phyloP scores from a whole-genome alignment of 2,113 vertebrate genomes.

The Raja brachyura region DNA sequence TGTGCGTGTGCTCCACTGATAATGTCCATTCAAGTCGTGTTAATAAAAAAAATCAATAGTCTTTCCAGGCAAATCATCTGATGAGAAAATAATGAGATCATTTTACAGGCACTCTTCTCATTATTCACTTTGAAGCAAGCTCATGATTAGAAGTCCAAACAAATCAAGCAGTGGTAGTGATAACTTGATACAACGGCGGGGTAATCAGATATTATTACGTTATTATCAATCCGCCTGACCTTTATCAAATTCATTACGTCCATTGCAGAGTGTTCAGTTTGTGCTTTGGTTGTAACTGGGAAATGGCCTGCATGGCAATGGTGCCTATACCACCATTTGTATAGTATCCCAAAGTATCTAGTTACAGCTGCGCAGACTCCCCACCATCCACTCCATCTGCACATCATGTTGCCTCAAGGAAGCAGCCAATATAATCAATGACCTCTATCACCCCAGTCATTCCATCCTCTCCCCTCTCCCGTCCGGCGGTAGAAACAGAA shows the following conservation, averaged over 20 bases:
- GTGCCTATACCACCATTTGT: too few species aligned
- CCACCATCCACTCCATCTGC: too few species aligned
- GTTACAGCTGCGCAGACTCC: too few species aligned
- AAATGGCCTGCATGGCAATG: too few species aligned
- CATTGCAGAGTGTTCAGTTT: neutral
- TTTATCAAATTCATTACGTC: neutral
- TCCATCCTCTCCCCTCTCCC: too few species aligned
- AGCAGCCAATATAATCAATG: too few species aligned
- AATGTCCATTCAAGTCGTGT: neutral
- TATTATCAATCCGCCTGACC: neutral
- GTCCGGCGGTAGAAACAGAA: too few species aligned
- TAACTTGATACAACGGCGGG: neutral
- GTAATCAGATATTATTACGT: constrained; percentile 17
- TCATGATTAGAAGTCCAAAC: neutral
- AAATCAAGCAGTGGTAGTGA: neutral
- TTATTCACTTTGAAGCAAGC: neutral
- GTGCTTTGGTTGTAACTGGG: neutral
- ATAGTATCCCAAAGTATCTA: too few species aligned
- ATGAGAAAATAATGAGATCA: constrained; percentile 23
- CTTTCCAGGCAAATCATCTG: neutral
- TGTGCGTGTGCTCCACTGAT: neutral
- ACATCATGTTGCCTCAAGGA: too few species aligned
- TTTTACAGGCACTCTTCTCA: too few species aligned
- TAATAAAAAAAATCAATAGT: neutral
- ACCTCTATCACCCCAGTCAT: too few species aligned